These are phyloP conservation scores for Molanna angustata DNA, from an alignment of 2,888 invertebrate species.

Conservation along the genomic window DNA sequence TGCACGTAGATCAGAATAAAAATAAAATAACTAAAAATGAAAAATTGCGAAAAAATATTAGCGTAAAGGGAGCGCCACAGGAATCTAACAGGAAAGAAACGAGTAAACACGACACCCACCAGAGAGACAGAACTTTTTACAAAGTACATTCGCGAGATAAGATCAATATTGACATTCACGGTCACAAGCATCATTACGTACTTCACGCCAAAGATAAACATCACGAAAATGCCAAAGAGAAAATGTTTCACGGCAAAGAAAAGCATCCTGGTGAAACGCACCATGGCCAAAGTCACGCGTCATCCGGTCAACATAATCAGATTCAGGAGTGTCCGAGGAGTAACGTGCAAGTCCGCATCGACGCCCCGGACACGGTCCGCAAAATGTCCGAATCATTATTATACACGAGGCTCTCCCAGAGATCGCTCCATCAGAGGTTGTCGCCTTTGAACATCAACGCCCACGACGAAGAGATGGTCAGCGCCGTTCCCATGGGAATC, in stretches of 20 bases:
- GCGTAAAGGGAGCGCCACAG: constrained; percentile 1
- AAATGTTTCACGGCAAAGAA: not conserved
- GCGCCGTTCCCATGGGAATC: not conserved
- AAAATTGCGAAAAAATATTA: not conserved
- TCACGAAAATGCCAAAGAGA: constrained; percentile 9
- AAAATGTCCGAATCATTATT: constrained; percentile 27
- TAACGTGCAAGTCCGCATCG: constrained; percentile 29
- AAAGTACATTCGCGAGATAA: constrained; percentile 17
- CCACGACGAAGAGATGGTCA: constrained; percentile 29
- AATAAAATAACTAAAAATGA: not conserved
- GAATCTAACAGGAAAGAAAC: constrained; percentile 6
- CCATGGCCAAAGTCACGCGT: not conserved
- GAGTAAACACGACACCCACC: constrained; percentile 3
- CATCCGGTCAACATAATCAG: constrained; percentile 12
- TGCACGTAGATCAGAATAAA: no score
- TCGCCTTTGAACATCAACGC: constrained; percentile 40
- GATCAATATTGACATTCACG: constrained; percentile 7
- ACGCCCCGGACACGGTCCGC: constrained; percentile 17
- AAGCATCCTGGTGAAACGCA: constrained; percentile 4
- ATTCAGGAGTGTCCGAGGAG: constrained; percentile 33
- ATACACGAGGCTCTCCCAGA: constrained; percentile 2
- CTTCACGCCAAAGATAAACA: constrained; percentile 6
- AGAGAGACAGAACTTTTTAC: constrained; percentile 1
- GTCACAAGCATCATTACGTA: not conserved
- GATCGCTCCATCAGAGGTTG: constrained; percentile 42